A percentile compares a stretch with the other conserved stretches of the same genome.
Evolutionary conservation across 2,888 invertebrate genomes (phyloP).

Genomic region (Autographa pulchrina): DNA sequence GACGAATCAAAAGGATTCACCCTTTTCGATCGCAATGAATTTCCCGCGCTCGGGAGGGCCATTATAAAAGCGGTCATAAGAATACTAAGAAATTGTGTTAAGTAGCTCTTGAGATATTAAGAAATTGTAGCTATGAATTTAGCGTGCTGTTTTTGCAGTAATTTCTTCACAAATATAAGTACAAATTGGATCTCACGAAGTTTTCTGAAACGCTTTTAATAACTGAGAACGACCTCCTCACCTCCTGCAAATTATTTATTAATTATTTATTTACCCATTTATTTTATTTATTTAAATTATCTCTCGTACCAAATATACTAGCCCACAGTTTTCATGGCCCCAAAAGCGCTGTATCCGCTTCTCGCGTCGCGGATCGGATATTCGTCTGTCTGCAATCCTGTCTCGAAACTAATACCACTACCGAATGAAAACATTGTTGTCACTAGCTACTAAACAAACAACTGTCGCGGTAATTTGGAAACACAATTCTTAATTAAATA

Average conservation of each 20-base stretch:
- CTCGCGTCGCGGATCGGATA: constrained; percentile 74
- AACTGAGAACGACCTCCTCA: no score
- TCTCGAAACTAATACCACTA: constrained; percentile 49
- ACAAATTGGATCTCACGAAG: no score
- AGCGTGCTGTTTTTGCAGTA: no score
- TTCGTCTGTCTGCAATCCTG: constrained; percentile 81
- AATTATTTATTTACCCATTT: no score
- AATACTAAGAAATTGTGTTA: background rate
- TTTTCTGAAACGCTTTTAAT: no score
- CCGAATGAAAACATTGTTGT: constrained; percentile 40
- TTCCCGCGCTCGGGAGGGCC: constrained; percentile 68
- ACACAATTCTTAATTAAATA: background rate
- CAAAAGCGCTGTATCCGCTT: constrained; percentile 65
- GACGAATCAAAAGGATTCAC: constrained; percentile 78
- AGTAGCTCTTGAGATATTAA: background rate
- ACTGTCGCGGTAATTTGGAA: background rate
- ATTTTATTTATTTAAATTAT: no score
- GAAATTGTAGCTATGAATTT: background rate
- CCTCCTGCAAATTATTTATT: no score
- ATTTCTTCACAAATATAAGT: no score
- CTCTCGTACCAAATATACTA: background rate
- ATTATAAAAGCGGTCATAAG: constrained; percentile 41
- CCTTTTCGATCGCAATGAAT: constrained; percentile 80
- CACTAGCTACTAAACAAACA: background rate
- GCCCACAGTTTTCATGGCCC: constrained; percentile 56